Evolutionary conservation across 1,140 invertebrate species (phyloP).

Genomic region (Lethocerus indicus): DNA sequence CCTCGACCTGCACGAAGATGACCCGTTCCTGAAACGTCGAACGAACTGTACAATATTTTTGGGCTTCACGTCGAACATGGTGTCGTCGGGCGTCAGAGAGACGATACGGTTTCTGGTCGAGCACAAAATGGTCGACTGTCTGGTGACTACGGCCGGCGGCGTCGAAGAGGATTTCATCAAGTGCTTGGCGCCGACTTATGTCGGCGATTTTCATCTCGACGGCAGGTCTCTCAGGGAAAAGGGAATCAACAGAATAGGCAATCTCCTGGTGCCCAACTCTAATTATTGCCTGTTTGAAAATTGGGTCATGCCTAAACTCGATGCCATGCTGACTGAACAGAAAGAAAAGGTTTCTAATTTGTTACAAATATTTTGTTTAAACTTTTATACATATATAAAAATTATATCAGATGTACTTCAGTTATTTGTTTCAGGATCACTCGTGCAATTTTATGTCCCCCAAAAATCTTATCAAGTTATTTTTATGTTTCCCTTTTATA

Average conservation of each 20-base stretch:
- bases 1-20: constrained; percentile 48
- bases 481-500: no score
- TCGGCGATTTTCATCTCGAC: constrained; percentile 78
- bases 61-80: constrained; percentile 96
- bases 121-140: constrained; percentile 83
- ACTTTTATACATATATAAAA: no score
- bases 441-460: no score
- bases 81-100: constrained; percentile 87
- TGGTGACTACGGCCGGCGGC: constrained; percentile 95
- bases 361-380: neutral
- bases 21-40: constrained; percentile 59
- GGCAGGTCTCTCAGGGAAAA: constrained; percentile 60
- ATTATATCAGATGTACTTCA: no score
- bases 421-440: no score
- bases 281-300: constrained; percentile 98
- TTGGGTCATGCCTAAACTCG: constrained; percentile 90
- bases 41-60: constrained; percentile 91
- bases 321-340: constrained; percentile 84
- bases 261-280: constrained; percentile 93
- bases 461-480: no score
- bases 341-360: constrained; percentile 34
- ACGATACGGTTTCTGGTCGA: constrained; percentile 78
- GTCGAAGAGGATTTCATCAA: constrained; percentile 99
- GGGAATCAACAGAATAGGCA: constrained; percentile 95
- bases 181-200: constrained; percentile 84